Base-by-base conservation (phyloP, 92 coral and sea anemone species). In the Parazoanthus swiftii region DNA sequence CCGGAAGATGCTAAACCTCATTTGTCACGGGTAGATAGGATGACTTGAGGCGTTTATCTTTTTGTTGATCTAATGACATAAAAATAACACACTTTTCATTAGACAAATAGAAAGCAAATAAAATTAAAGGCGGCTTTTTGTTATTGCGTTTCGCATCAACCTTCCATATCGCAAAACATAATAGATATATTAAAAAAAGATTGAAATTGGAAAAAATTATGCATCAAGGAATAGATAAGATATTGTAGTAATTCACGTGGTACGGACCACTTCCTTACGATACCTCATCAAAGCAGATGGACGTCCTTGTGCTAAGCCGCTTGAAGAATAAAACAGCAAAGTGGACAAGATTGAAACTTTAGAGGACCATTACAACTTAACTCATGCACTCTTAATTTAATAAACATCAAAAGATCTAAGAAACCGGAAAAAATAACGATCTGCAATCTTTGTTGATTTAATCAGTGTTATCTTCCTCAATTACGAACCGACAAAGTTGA, bases 21-120 rank as follows among this genome's bases (percentile, higher is more conserved):
- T 39, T 26, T 37, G 80, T 76, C 80, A 39, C 51, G 42, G 10
- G 33, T 8, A 36, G 46, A 38, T n/a, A 76, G 80, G 80, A 76
- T 76, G 25, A 5, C 25, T 76, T 44, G 35, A 76, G 25, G 48
- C 50, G 80, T 39, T 76, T 38, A 76, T 76, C 70, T 38, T 37
- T 76, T 76, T 76, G 80, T 76, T 76, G 43, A 20, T 76, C 80
- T 76, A 37, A 18, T 14, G 54, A 76, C 18, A 42, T 10, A 76
- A 76, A 76, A 76, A 76, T 5, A 76, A 39, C 51, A 76, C 80
- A 37, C 33, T 74, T 48, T 76, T 76, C 80, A 76, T 76, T 76
- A 76, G 26, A 74, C 78, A 74, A 74, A 39, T 76, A 18, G 35
- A 76, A 76, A 10, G 26, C 48, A 74, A 74, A 76, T 39, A 18